These are phyloP conservation scores for Clamator glandarius DNA, from an alignment of 2,797 vertebrate species.

Conservation along the genomic window DNA sequence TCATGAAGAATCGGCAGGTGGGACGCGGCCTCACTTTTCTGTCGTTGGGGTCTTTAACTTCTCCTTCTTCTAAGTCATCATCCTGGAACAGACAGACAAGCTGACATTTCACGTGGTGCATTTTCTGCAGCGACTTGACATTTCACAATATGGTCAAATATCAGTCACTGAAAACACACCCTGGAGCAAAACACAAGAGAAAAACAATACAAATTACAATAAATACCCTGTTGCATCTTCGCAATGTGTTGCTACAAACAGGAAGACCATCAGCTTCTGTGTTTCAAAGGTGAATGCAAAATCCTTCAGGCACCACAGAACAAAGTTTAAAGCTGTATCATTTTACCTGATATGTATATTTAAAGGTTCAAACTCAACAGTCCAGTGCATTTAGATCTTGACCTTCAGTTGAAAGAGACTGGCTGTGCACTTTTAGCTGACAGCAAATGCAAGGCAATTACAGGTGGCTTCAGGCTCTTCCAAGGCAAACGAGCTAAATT, in stretches of 20 bases:
- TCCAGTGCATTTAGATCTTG: not conserved
- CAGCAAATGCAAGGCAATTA: not conserved
- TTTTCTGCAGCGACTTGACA: not conserved
- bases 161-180: not conserved
- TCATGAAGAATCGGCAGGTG: slow-evolving; percentile 98
- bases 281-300: not conserved
- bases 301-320: not conserved
- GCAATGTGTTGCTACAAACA: accelerated
- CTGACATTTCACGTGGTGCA: not conserved
- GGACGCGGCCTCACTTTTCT: slow-evolving; percentile 93
- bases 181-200: not conserved
- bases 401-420: not conserved
- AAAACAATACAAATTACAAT: not conserved
- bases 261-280: not conserved
- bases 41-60: slow-evolving; percentile 96
- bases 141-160: not conserved
- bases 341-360: accelerated
- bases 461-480: not conserved
- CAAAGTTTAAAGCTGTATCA: not conserved
- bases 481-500: not conserved
- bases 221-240: not conserved
- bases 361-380: not conserved
- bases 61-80: slow-evolving; percentile 96
- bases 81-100: slow-evolving; percentile 83
- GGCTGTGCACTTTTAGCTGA: not conserved